phyloP scores from a whole-genome alignment of 2,797 vertebrate species.

The Lutjanus campechanus region DNA sequence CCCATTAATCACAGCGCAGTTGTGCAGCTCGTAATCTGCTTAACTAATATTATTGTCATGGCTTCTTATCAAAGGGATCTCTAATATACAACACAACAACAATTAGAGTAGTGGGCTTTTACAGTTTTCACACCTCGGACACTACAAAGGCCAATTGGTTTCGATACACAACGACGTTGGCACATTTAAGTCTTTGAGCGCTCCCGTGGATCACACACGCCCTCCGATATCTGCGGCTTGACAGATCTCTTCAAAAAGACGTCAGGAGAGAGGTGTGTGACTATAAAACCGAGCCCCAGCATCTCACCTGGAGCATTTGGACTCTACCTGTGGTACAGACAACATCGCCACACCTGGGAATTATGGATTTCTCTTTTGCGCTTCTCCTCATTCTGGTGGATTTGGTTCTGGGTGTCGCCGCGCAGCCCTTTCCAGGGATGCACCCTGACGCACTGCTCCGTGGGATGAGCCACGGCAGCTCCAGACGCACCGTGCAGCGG shows the following conservation, averaged over 20 bases:
- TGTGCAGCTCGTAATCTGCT: conserved; percentile 76
- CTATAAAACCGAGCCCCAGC: conserved; percentile 45
- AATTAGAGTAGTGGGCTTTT: conserved; percentile 36
- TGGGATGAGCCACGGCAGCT: conserved; percentile 21
- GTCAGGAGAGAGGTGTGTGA: conserved; percentile 27
- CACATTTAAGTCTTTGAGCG: conserved; percentile 59
- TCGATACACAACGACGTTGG: conserved; percentile 74
- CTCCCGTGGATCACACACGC: conserved; percentile 71
- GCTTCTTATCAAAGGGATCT: conserved; percentile 72
- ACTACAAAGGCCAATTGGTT: conserved; percentile 81
- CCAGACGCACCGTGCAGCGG: conserved; percentile 37
- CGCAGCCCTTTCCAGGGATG: conserved; percentile 15
- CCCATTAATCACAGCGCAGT: conserved; percentile 80
- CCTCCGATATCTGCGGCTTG: conserved; percentile 56
- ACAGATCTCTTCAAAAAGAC: conserved; percentile 71
- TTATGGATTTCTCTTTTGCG: conserved; percentile 61
- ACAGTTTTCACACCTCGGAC: conserved; percentile 64
- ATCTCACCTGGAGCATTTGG: conserved; percentile 47
- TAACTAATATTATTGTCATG: conserved; percentile 77
- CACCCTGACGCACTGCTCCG: conserved; percentile 50
- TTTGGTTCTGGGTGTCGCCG: conserved; percentile 23
- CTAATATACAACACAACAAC: conserved; percentile 63
- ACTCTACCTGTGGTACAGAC: conserved; percentile 24
- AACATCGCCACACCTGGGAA: conserved; percentile 20
- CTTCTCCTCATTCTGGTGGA: conserved; percentile 57